Percentiles rank a stretch among this genome's conserved stretches.
Evolutionary conservation across 2,888 invertebrate genomes (phyloP).

Genomic region (Stenoptilia bipunctidactyla): DNA sequence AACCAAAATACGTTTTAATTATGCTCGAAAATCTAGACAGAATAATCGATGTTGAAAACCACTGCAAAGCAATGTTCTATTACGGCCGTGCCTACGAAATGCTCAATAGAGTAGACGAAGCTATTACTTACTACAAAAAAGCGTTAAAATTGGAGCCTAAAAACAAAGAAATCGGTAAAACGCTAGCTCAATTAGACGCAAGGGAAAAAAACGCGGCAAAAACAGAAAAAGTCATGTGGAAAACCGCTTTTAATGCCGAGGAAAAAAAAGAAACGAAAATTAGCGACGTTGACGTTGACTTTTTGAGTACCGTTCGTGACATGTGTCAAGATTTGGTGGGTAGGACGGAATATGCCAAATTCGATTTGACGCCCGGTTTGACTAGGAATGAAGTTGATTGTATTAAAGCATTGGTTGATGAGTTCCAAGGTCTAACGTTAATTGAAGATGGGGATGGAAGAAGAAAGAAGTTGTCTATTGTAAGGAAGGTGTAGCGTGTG

Average conservation of each 20-base stretch:
- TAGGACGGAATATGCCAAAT: conserved; percentile 32
- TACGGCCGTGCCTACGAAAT: conserved; percentile 41
- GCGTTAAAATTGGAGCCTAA: conserved; percentile 52
- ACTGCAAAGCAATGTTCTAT: conserved; percentile 50
- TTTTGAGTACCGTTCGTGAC: conserved; percentile 33
- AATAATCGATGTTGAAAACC: conserved; percentile 33
- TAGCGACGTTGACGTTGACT: conserved; percentile 42
- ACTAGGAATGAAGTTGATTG: conserved; percentile 35
- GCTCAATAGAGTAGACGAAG: conserved; percentile 35
- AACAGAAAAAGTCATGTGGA: conserved; percentile 44
- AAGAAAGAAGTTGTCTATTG: conserved; percentile 32
- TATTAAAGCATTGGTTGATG: conserved; percentile 30
- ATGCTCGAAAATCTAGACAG: conserved; percentile 46
- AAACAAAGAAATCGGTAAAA: conserved; percentile 46
- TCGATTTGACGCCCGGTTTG: conserved; percentile 41
- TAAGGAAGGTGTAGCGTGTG: conserved; percentile 24
- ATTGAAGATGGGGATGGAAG: conserved; percentile 33
- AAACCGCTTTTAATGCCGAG: conserved; percentile 30
- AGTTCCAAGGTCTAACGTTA: conserved; percentile 32
- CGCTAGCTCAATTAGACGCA: conserved; percentile 33
- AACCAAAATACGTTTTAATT: conserved; percentile 40
- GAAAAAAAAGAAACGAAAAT: conserved; percentile 24
- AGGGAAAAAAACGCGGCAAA: conserved; percentile 24
- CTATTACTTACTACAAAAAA: conserved; percentile 40
- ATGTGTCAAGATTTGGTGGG: conserved; percentile 46